These are phyloP conservation scores for Hypanus sabinus DNA, from an alignment of 2,113 vertebrate species.

Conservation along the genomic window DNA sequence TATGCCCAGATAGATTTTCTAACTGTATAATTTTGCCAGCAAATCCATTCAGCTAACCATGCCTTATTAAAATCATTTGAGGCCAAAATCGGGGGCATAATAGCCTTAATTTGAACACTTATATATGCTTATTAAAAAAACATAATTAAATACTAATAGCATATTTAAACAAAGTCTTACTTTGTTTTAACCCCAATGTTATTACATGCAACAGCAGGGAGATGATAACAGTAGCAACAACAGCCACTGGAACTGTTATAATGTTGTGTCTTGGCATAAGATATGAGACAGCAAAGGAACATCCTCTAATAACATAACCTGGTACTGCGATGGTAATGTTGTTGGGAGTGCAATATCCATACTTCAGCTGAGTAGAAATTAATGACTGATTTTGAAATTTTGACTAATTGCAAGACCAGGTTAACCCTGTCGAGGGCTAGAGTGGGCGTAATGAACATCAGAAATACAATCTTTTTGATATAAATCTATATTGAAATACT, in stretches of 20 bases:
- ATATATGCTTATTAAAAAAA: background rate
- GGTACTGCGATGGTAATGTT: background rate
- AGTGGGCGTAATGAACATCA: no score
- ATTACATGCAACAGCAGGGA: background rate
- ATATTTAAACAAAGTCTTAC: background rate
- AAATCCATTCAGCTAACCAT: background rate
- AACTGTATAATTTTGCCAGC: background rate
- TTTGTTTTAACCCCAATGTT: background rate
- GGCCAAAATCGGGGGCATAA: background rate
- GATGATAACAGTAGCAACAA: background rate
- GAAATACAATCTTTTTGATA: background rate
- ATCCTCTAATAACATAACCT: background rate
- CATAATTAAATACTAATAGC: slow-evolving; percentile 19
- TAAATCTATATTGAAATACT: background rate
- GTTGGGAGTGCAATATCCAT: background rate
- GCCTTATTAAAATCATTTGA: background rate
- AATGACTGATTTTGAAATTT: background rate
- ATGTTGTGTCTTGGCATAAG: background rate
- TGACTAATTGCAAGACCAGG: no score
- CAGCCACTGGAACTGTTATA: background rate
- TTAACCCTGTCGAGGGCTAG: background rate
- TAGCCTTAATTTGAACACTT: background rate
- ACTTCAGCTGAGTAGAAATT: background rate
- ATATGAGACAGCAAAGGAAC: background rate
- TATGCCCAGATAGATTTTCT: background rate